Conservation (phyloP, 2,888 invertebrate species). For the Augiades crinisus region DNA sequence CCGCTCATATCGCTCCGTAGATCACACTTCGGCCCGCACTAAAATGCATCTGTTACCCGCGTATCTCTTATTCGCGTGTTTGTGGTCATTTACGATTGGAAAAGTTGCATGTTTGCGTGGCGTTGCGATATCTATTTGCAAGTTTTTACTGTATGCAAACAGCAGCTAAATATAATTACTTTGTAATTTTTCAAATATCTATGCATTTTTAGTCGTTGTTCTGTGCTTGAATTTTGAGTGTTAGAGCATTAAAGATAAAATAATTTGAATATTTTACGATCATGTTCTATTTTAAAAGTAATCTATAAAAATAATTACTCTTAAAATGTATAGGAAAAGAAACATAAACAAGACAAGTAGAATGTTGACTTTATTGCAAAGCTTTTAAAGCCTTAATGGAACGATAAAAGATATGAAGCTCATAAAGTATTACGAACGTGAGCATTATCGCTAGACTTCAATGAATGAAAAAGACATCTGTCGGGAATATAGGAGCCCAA, state of each 20-base stretch:
- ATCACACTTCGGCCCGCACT: constrained; percentile 53
- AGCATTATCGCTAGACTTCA: constrained; percentile 5
- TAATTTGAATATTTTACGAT: no score
- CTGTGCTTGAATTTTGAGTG: no score
- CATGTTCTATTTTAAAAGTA: no score
- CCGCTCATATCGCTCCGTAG: constrained; percentile 30
- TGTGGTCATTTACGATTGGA: not conserved
- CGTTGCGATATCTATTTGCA: no score
- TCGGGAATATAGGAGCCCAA: constrained; percentile 10
- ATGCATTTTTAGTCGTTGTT: no score
- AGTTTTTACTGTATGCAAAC: no score
- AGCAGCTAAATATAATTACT: no score
- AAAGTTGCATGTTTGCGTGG: no score
- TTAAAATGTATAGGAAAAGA: not conserved
- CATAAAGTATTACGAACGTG: constrained; percentile 17
- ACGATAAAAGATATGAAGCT: constrained; percentile 17
- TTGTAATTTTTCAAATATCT: no score
- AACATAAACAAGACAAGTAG: constrained; percentile 10
- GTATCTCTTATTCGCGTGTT: constrained; percentile 6
- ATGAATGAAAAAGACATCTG: constrained; percentile 17
- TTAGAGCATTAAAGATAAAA: no score
- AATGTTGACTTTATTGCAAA: not conserved
- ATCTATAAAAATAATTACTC: constrained; percentile 4
- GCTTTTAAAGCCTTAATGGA: constrained; percentile 16
- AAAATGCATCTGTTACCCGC: constrained; percentile 50